Evolutionary conservation across 2,888 invertebrate species (phyloP).

Genomic region (Amphimallon solstitiale): DNA sequence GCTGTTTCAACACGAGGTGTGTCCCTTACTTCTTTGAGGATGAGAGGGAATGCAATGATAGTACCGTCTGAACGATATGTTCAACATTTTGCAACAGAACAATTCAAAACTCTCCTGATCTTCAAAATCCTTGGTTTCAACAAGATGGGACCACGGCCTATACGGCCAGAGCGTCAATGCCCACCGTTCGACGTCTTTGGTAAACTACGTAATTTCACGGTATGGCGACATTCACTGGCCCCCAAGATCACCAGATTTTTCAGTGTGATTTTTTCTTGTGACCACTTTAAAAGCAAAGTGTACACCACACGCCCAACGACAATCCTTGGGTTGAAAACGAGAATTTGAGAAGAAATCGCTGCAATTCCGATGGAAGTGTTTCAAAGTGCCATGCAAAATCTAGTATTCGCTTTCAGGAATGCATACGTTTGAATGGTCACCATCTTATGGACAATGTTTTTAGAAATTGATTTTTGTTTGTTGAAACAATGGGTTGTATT

Average conservation of each 20-base stretch:
- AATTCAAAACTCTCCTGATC: background rate
- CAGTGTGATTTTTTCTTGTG: constrained; percentile 10
- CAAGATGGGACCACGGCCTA: constrained; percentile 45
- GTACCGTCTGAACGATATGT: no score
- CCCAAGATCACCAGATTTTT: constrained; percentile 26
- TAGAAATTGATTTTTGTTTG: no score
- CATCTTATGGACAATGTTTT: no score
- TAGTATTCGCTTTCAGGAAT: constrained; percentile 4
- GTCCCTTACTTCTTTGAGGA: no score
- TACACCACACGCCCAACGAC: constrained; percentile 12
- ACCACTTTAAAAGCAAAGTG: constrained; percentile 14
- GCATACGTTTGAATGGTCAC: no score
- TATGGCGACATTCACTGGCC: background rate
- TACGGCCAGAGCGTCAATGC: constrained; percentile 24
- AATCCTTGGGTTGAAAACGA: constrained; percentile 1
- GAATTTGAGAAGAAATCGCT: constrained; percentile 2
- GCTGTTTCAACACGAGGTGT: no score
- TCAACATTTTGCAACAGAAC: no score
- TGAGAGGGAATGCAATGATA: no score
- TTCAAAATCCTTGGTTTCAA: background rate
- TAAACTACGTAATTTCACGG: background rate
- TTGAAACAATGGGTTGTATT: no score
- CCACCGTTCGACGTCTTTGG: background rate
- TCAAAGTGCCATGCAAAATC: background rate
- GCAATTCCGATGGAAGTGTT: background rate